Percentiles rank a stretch among this genome's conserved stretches.
Evolutionary conservation across 1,140 invertebrate species (phyloP).

Genomic region (Trachelipus rathkii): DNA sequence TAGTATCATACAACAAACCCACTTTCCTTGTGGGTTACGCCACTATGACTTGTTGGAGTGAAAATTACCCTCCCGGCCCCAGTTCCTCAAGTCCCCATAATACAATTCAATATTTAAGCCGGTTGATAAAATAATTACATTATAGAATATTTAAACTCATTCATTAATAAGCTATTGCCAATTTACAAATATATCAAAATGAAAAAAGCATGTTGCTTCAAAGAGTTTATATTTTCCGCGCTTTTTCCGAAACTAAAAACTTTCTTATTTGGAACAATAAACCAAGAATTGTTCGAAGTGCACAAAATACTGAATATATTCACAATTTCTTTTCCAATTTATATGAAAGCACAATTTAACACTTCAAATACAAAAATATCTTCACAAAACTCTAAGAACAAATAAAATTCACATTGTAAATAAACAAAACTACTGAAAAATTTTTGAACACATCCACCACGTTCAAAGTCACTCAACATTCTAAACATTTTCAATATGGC

Average conservation of each 20-base stretch:
- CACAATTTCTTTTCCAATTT: neutral
- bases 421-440: neutral
- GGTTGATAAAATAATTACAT: neutral
- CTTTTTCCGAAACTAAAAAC: constrained; percentile 1
- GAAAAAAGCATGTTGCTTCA: neutral
- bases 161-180: neutral
- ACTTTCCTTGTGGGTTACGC: neutral
- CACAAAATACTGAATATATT: neutral
- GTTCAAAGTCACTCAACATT: neutral
- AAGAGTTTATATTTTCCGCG: constrained; percentile 1
- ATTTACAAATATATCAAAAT: neutral
- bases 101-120: constrained; percentile 11
- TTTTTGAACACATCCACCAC: neutral
- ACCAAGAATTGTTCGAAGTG: neutral
- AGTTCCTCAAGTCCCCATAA: neutral
- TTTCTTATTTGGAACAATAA: neutral
- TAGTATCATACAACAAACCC: neutral
- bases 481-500: constrained; percentile 13
- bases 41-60: neutral
- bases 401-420: neutral
- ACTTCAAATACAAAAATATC: neutral
- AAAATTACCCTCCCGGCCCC: constrained; percentile 4
- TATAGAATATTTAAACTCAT: neutral
- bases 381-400: neutral
- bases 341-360: neutral